A percentile compares a stretch with the other conserved stretches of the same genome.
Conservation (phyloP, 2,113 vertebrate genomes). For the Casuarius casuarius region DNA sequence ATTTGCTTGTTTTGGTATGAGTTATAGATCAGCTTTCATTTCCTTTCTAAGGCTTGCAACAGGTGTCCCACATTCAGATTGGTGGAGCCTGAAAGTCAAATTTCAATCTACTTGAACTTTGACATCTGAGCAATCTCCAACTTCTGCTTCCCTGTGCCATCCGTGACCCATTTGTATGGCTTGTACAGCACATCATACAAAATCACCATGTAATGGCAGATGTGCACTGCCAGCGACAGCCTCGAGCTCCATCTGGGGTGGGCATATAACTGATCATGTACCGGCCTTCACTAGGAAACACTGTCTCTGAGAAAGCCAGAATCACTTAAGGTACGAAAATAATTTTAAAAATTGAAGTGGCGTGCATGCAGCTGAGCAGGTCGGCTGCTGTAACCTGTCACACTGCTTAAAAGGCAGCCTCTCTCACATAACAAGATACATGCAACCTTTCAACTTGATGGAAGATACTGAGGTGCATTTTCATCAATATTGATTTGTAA, state of each 20-base stretch:
- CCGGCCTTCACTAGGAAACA: neutral
- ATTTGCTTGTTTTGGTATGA: neutral
- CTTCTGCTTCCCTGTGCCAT: neutral
- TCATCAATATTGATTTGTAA: neutral
- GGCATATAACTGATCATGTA: neutral
- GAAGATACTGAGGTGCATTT: neutral
- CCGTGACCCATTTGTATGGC: fast-evolving
- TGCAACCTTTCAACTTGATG: neutral
- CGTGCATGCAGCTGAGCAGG: neutral
- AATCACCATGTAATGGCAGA: neutral
- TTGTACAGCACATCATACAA: neutral
- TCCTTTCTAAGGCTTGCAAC: neutral
- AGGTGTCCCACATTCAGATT: neutral
- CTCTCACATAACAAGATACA: neutral
- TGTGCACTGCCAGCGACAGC: neutral
- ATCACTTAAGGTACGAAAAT: neutral
- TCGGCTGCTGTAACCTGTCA: neutral
- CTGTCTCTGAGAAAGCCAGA: neutral
- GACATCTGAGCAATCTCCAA: neutral
- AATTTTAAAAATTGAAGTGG: neutral
- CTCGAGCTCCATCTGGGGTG: neutral
- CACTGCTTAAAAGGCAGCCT: neutral
- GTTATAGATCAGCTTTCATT: neutral
- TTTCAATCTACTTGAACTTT: neutral
- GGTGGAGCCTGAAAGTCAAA: neutral